These are phyloP conservation scores for Drosophila demipolita DNA, from an alignment of 2,888 invertebrate species.

Conservation along the genomic window DNA sequence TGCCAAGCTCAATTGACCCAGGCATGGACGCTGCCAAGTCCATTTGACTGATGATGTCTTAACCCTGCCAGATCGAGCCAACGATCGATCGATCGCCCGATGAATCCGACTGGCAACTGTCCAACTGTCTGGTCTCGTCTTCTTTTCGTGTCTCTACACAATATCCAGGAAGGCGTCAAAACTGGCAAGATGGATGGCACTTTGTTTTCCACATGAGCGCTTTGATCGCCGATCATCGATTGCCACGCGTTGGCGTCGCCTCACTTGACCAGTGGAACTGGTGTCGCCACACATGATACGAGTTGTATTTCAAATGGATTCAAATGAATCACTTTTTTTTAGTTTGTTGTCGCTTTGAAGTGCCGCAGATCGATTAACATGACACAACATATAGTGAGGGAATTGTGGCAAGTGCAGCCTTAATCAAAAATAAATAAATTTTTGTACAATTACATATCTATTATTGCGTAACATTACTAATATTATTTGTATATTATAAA, in stretches of 20 bases:
- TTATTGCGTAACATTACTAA: neutral
- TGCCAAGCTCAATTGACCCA: constrained; percentile 69
- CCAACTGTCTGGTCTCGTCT: constrained; percentile 17
- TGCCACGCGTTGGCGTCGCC: constrained; percentile 26
- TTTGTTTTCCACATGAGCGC: constrained; percentile 12
- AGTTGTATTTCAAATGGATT: constrained; percentile 29
- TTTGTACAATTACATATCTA: neutral
- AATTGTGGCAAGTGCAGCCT: neutral
- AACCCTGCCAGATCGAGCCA: constrained; percentile 51
- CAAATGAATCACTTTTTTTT: constrained; percentile 20
- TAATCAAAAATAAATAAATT: neutral
- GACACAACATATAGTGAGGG: neutral
- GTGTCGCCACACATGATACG: constrained; percentile 24
- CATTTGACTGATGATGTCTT: constrained; percentile 72
- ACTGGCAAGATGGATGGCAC: constrained; percentile 69
- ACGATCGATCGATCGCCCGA: constrained; percentile 52
- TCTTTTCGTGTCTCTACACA: constrained; percentile 30
- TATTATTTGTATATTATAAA: neutral
- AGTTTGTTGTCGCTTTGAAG: constrained; percentile 28
- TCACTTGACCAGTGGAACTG: constrained; percentile 40
- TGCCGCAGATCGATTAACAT: constrained; percentile 29
- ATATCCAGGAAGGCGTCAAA: constrained; percentile 63
- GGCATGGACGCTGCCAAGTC: constrained; percentile 57
- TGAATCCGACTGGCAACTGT: constrained; percentile 5
- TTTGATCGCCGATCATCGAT: constrained; percentile 43